Percentiles rank a stretch among this genome's conserved stretches.
Evolutionary conservation across 2,888 invertebrate genomes (phyloP).

Genomic region (Chloroclysta siterata): DNA sequence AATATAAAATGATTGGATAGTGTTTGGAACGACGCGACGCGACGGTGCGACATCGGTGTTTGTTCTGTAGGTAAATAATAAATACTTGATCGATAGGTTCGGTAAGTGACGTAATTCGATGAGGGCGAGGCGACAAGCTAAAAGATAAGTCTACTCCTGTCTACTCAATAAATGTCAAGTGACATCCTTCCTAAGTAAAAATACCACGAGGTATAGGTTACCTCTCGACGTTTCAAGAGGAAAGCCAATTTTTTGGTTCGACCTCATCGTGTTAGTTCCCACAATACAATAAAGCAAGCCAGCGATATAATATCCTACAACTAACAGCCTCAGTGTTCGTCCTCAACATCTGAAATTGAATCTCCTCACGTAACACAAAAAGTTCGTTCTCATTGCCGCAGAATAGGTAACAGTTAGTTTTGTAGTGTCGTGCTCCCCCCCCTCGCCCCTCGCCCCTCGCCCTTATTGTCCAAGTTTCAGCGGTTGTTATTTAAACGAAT

Average conservation of each 20-base stretch:
- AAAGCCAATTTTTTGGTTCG: no score
- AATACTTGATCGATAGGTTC: slow-evolving; percentile 1
- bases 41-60: not conserved
- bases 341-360: slow-evolving; percentile 16
- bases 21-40: not conserved
- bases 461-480: not conserved
- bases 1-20: slow-evolving; percentile 5
- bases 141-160: not conserved
- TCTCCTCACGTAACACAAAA: slow-evolving; percentile 26
- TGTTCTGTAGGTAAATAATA: not conserved
- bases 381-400: slow-evolving; percentile 15
- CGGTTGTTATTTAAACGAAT: slow-evolving; percentile 11
- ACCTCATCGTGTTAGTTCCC: no score
- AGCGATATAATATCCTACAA: not conserved
- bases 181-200: not conserved
- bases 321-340: slow-evolving; percentile 7
- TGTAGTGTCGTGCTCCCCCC: slow-evolving; percentile 2
- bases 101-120: slow-evolving; percentile 2
- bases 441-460: no score
- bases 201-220: not conserved
- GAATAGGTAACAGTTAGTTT: slow-evolving; percentile 2
- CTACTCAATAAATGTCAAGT: slow-evolving; percentile 13
- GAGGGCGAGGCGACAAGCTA: not conserved
- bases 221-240: not conserved
- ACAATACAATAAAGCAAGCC: not conserved